phyloP scores from a whole-genome alignment of 2,888 invertebrate species.

The Dasypolia templi region DNA sequence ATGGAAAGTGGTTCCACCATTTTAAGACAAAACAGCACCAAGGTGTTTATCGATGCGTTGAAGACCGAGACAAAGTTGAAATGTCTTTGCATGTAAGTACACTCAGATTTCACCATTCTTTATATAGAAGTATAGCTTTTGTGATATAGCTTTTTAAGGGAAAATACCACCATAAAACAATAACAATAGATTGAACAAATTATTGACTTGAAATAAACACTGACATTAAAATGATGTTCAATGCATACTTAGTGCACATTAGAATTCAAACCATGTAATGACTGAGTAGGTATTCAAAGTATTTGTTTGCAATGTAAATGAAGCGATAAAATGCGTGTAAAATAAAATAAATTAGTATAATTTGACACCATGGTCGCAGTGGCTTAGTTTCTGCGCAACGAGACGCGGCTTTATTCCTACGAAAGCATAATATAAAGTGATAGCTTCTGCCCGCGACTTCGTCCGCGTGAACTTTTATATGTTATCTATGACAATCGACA shows the following conservation, averaged over 20 bases:
- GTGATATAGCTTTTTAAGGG: not conserved
- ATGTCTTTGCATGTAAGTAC: no score
- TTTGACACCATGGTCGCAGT: not conserved
- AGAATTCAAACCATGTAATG: not conserved
- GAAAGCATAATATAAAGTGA: no score
- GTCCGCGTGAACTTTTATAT: no score
- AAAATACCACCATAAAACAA: not conserved
- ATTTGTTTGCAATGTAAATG: not conserved
- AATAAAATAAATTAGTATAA: not conserved
- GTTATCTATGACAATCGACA: no score
- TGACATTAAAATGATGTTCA: not conserved
- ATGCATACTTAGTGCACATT: not conserved
- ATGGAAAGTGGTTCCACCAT: no score
- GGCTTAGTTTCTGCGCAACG: not conserved
- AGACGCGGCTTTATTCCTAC: not conserved
- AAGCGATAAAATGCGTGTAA: conserved; percentile 1
- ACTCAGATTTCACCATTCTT: conserved; percentile 5
- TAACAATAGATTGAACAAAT: conserved; percentile 11
- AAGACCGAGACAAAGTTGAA: no score
- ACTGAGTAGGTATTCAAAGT: not conserved
- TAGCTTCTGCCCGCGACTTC: no score
- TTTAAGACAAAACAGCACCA: no score
- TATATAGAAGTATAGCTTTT: not conserved
- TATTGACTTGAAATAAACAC: conserved; percentile 12
- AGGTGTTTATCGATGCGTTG: no score